phyloP scores from a whole-genome alignment of 2,113 vertebrate species.

The Pelvicachromis taeniatus region DNA sequence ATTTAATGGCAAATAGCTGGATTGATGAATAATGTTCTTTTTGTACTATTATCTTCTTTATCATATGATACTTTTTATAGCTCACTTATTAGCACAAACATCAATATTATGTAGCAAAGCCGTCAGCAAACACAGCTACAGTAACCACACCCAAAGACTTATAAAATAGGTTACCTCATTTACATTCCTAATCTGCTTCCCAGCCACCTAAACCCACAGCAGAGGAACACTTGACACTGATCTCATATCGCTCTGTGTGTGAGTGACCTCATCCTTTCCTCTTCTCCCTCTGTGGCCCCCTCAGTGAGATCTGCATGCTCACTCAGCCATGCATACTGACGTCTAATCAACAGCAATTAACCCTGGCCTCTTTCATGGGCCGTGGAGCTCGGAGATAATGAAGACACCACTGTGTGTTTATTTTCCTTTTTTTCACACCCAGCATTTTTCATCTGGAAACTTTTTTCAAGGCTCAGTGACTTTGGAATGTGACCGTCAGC shows the following conservation, averaged over 20 bases:
- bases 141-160: background rate
- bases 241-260: slow-evolving; percentile 30
- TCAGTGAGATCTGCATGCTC: slow-evolving; percentile 20
- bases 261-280: slow-evolving; percentile 19
- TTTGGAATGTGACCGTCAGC: slow-evolving; percentile 31
- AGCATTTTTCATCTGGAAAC: slow-evolving; percentile 25
- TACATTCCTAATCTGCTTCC: slow-evolving; percentile 25
- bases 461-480: slow-evolving; percentile 23
- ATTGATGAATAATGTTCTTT: background rate
- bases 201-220: slow-evolving; percentile 12
- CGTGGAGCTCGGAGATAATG: slow-evolving; percentile 36
- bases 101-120: background rate
- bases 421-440: slow-evolving; percentile 8
- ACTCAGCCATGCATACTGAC: slow-evolving; percentile 41
- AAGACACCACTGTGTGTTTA: slow-evolving; percentile 15
- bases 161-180: background rate
- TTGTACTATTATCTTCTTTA: too few relatives aligned
- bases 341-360: slow-evolving; percentile 68
- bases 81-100: background rate
- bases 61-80: background rate
- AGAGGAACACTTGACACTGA: slow-evolving; percentile 47
- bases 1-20: background rate
- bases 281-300: background rate
- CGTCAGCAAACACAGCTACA: background rate
- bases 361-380: slow-evolving; percentile 33